Percentiles rank a stretch among this genome's conserved stretches.
Conservation (phyloP, 2,113 vertebrate species). For the Corythaixoides concolor region DNA sequence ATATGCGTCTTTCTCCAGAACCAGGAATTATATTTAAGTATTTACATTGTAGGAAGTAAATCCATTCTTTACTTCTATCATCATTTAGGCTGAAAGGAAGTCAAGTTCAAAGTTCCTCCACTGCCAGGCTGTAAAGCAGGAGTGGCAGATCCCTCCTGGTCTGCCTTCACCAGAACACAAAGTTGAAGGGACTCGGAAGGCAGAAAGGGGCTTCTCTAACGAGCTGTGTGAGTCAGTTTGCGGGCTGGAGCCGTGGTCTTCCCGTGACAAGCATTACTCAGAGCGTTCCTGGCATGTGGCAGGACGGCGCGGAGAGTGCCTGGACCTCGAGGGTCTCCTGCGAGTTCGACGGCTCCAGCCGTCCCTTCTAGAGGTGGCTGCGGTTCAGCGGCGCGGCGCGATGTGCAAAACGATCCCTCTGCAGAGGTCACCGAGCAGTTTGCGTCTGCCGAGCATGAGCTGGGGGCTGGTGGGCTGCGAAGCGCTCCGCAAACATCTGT, state of each 20-base stretch:
- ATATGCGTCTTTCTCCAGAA: neutral
- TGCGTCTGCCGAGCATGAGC: neutral
- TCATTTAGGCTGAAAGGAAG: neutral
- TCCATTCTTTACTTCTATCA: neutral
- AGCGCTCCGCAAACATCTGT: neutral
- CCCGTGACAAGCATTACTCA: neutral
- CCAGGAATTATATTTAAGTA: neutral
- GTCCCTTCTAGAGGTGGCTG: neutral
- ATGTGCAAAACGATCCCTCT: neutral
- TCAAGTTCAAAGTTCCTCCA: neutral
- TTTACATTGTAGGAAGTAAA: neutral
- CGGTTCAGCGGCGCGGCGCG: neutral
- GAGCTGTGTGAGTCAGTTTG: neutral
- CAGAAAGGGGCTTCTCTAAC: neutral
- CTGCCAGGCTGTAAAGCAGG: neutral
- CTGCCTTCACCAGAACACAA: neutral
- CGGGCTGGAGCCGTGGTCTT: neutral
- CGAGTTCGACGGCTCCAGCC: neutral
- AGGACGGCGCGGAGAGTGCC: neutral
- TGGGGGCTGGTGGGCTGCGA: neutral
- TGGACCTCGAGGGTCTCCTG: neutral
- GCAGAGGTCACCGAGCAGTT: neutral
- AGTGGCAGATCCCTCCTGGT: neutral
- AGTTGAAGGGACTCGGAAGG: neutral
- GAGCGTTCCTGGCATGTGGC: neutral